phyloP scores from a whole-genome alignment of 2,888 invertebrate species.

The Noctua janthe region DNA sequence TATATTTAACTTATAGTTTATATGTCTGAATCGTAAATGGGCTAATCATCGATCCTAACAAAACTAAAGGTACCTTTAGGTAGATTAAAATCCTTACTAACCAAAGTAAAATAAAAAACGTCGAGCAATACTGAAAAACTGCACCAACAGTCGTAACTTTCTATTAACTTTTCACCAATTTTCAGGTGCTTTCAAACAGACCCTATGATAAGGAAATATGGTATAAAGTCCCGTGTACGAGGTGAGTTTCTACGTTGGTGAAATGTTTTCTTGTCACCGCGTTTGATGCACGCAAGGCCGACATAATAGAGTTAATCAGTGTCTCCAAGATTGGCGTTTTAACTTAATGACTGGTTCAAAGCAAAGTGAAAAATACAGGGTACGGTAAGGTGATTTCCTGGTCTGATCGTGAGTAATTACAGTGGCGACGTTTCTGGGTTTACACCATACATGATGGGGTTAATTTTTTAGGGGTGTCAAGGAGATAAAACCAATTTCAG shows the following conservation, averaged over 20 bases:
- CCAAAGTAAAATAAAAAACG: conserved; percentile 49
- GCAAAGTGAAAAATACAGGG: conserved; percentile 49
- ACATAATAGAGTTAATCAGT: conserved; percentile 65
- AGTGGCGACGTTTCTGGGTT: conserved; percentile 4
- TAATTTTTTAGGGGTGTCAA: background rate
- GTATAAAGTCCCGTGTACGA: conserved; percentile 11
- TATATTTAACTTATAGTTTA: background rate
- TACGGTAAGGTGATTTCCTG: conserved; percentile 43
- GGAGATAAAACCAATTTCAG: background rate
- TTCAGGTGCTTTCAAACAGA: background rate
- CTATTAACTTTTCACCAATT: conserved; percentile 47
- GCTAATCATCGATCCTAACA: background rate
- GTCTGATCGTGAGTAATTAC: conserved; percentile 37
- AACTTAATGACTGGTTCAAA: conserved; percentile 57
- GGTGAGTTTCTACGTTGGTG: conserved; percentile 20
- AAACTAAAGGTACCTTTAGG: background rate
- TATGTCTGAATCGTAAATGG: background rate
- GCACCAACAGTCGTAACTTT: conserved; percentile 58
- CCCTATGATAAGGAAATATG: background rate
- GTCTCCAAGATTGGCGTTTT: conserved; percentile 59
- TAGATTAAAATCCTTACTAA: conserved; percentile 27
- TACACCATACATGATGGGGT: background rate
- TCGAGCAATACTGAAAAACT: conserved; percentile 55
- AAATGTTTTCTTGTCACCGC: conserved; percentile 61
- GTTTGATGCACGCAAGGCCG: conserved; percentile 65